These are phyloP conservation scores for Yponomeuta sedellus DNA, from an alignment of 2,888 invertebrate species.

Conservation along the genomic window DNA sequence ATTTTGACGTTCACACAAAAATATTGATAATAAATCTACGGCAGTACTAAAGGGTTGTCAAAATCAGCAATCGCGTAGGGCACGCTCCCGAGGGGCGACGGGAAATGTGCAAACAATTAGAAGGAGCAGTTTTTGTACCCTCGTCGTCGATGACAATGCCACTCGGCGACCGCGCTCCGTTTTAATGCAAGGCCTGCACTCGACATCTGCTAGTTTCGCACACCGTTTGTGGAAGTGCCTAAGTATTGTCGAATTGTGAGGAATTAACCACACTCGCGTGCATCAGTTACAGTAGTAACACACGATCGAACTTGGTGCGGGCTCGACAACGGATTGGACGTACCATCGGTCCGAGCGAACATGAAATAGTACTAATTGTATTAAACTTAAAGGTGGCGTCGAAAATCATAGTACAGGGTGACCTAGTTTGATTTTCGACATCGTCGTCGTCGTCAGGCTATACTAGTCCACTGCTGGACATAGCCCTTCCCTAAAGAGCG, in stretches of 20 bases:
- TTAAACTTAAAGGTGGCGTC: too few species aligned
- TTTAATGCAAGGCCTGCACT: conserved; percentile 50
- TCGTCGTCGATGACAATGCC: conserved; percentile 48
- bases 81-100: conserved; percentile 36
- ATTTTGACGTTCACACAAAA: background rate
- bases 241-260: background rate
- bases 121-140: conserved; percentile 58
- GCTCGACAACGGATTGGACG: too few species aligned
- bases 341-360: too few species aligned
- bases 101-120: conserved; percentile 74
- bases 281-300: too few species aligned
- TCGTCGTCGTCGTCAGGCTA: too few species aligned
- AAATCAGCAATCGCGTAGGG: conserved; percentile 27
- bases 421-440: too few species aligned
- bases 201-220: conserved; percentile 64
- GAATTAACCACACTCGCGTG: background rate
- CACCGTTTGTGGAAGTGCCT: conserved; percentile 19
- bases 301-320: too few species aligned
- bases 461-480: too few species aligned
- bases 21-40: conserved; percentile 8
- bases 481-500: too few species aligned
- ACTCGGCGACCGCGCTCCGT: conserved; percentile 38
- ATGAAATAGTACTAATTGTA: too few species aligned
- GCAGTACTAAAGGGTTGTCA: conserved; percentile 23
- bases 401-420: too few species aligned